Conservation (phyloP, 2,113 vertebrate species). For the Dolichotis patagonum region DNA sequence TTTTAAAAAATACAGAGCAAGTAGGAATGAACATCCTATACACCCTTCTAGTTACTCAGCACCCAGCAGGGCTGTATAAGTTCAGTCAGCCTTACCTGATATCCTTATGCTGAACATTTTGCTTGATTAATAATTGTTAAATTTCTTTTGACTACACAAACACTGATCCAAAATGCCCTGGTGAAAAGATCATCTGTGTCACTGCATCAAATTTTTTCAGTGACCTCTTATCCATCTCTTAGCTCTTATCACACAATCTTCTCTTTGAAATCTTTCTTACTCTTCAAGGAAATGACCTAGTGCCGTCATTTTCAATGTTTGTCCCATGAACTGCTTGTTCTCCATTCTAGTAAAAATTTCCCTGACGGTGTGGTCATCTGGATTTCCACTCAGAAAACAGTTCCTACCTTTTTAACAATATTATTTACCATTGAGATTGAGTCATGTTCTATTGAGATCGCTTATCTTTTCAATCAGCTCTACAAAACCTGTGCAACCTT, state of each 20-base stretch:
- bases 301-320: not conserved
- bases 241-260: not conserved
- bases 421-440: not conserved
- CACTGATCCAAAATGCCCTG: not conserved
- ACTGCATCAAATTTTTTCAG: not conserved
- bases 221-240: not conserved
- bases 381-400: not conserved
- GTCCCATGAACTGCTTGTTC: not conserved
- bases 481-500: not conserved
- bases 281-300: not conserved
- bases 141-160: not conserved
- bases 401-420: not conserved
- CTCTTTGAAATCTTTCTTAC: not conserved
- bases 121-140: constrained; percentile 16
- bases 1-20: not conserved
- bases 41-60: not conserved
- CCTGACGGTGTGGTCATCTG: not conserved
- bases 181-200: not conserved
- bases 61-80: not conserved
- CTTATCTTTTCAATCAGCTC: not conserved
- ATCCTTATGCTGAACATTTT: not conserved
- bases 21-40: not conserved
- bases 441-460: not conserved
- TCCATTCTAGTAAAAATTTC: not conserved
- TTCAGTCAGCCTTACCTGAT: not conserved